A percentile compares a stretch with the other conserved stretches of the same genome.
phyloP scores from a whole-genome alignment of 37 sponge, comb jelly and placozoan genomes.

The Geodia barretti region DNA sequence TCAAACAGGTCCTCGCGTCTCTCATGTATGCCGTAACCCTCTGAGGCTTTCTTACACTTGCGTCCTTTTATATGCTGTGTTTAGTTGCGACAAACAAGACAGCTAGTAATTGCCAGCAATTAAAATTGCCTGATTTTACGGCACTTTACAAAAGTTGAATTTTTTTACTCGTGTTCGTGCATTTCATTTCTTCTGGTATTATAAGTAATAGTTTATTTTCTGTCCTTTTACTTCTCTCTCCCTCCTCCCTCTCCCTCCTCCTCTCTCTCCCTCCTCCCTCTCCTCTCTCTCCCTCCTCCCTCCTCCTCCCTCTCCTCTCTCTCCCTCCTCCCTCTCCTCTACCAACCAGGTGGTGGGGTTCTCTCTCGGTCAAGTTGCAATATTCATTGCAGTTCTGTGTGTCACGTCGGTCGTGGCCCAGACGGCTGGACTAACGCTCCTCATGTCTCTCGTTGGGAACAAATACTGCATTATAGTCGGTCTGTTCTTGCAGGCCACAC shows the following conservation, averaged over 20 bases:
- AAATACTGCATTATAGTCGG: constrained; percentile 80
- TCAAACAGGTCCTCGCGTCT: constrained; percentile 75
- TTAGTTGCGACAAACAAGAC: too few species aligned
- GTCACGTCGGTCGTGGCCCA: constrained; percentile 72
- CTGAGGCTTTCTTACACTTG: too few species aligned
- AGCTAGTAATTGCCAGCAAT: too few species aligned
- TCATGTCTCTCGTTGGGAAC: constrained; percentile 66
- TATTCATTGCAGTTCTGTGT: constrained; percentile 83
- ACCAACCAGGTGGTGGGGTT: constrained; percentile 63
- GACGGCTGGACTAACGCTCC: constrained; percentile 61
- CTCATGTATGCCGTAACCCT: too few species aligned
- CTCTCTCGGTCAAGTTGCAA: constrained; percentile 65
- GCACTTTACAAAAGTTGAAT: too few species aligned
- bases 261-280: background rate
- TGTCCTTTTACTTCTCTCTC: too few species aligned
- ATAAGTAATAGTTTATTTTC: too few species aligned
- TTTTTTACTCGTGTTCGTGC: too few species aligned
- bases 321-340: background rate
- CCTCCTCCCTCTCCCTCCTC: background rate
- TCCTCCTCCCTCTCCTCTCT: background rate
- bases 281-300: background rate
- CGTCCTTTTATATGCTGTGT: too few species aligned
- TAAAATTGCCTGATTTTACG: too few species aligned
- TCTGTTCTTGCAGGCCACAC: constrained; percentile 67
- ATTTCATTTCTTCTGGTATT: too few species aligned